Base-by-base conservation (phyloP, 2,888 invertebrate species). In the Drosophila hamatofila region DNA sequence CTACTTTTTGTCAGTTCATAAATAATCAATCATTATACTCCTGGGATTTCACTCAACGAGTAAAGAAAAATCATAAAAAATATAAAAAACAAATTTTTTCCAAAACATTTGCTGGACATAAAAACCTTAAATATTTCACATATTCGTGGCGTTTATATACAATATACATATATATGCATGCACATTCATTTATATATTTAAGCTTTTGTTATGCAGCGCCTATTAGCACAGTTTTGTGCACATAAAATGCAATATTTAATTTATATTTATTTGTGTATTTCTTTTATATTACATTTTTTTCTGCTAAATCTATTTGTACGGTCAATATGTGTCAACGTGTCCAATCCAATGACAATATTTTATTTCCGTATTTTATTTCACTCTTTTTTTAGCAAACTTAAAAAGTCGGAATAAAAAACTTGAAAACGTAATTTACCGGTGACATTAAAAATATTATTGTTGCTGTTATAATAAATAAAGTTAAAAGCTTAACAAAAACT, bases 21-120 rank as follows among this genome's bases (percentile, higher is more conserved):
- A 80, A 80, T 80, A 80, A 83, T 83, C 77, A 81, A 80, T 83
- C 78, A 83, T 83, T 83, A 68, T 46, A 56, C 80, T 75, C 68
- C 46, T 30, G 79, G 64, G 75, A 60, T 54, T 27, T 37, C 33
- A 25, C 16, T 48, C 51, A 46, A 54, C 48, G 48, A 61, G n/a
- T 33, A 9, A 35, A 9, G 37, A 44, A 71, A 37, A 41, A 68
- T 52, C 41, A 49, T 51, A 42, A 33, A 30, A 27, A 30, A 27
- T 8, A 27, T 27, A 27, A 27, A 30, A 30, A 1, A 23, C 1
- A 25, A n/a, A 48, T 2, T 27, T 30, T 30, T 30, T 30, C 9
- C 16, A 25, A 9, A 46, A 25, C 23, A 25, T 14, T 25, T 46
- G 46, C 25, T 9, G 25, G 1, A n/a, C 46, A 46, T 16, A 46